Percentiles rank a stretch among this genome's conserved stretches.
phyloP scores from a whole-genome alignment of 1,140 invertebrate genomes.

The Carposina sasakii region DNA sequence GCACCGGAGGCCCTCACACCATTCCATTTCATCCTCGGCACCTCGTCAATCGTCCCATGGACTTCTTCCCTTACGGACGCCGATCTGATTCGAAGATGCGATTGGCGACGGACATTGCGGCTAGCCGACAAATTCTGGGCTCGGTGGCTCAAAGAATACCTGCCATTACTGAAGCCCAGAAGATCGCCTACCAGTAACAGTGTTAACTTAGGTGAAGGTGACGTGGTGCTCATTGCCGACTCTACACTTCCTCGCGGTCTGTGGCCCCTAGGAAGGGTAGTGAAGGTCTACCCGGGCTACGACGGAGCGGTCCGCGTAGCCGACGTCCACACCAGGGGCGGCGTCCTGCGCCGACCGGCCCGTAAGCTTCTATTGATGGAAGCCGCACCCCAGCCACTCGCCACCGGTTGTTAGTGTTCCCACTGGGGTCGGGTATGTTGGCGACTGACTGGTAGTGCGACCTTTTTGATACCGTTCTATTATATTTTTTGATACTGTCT shows the following conservation, averaged over 20 bases:
- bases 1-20: constrained; percentile 1
- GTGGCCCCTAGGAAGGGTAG: constrained; percentile 2
- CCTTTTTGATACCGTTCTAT: too few relatives aligned
- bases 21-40: constrained; percentile 1
- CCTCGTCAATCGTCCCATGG: not conserved
- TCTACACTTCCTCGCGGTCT: not conserved
- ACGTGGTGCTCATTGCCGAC: constrained; percentile 7
- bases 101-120: not conserved
- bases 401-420: too few relatives aligned
- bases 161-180: not conserved
- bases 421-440: too few relatives aligned
- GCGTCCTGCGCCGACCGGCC: constrained; percentile 1
- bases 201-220: not conserved
- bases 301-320: constrained; percentile 6
- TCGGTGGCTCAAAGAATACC: constrained; percentile 7
- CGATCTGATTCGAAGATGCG: not conserved
- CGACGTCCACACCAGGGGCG: constrained; percentile 1
- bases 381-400: too few relatives aligned
- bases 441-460: too few relatives aligned
- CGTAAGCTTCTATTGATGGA: too few relatives aligned
- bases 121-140: constrained; percentile 9
- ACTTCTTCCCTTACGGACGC: not conserved
- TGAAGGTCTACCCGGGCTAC: not conserved
- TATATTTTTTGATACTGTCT: too few relatives aligned
- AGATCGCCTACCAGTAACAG: not conserved